These are phyloP conservation scores for Pomatostomus ruficeps DNA, from an alignment of 2,113 vertebrate species.

Conservation along the genomic window DNA sequence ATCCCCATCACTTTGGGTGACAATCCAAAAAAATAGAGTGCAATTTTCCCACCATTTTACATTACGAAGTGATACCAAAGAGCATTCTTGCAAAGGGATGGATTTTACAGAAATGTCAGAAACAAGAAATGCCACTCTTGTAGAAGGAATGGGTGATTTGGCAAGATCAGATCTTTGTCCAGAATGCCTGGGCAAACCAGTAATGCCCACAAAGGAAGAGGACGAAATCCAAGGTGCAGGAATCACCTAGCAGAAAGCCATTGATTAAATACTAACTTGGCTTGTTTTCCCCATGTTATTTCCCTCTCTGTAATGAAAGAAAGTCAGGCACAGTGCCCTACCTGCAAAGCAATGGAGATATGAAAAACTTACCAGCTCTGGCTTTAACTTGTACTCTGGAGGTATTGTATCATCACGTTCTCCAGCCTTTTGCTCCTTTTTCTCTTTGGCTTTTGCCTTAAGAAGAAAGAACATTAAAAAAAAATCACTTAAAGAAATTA, in stretches of 20 bases:
- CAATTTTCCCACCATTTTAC: not conserved
- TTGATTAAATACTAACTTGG: not conserved
- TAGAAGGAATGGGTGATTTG: not conserved
- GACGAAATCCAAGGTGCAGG: not conserved
- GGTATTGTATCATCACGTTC: constrained; percentile 68
- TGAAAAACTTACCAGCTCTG: constrained; percentile 43
- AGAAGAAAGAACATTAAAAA: not conserved
- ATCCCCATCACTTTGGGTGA: not conserved
- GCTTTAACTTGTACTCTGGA: constrained; percentile 61
- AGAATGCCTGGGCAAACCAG: not conserved
- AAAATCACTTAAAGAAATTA: not conserved
- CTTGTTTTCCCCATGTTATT: not conserved
- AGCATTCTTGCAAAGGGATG: not conserved
- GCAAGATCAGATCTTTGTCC: not conserved
- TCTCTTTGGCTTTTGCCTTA: constrained; percentile 74
- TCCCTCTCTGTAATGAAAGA: not conserved
- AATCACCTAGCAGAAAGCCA: not conserved
- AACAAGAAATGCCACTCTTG: not conserved
- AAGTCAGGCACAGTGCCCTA: not conserved
- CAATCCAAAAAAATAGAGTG: not conserved
- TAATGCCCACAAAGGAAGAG: not conserved
- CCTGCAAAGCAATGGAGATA: not conserved
- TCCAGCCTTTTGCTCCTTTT: constrained; percentile 65
- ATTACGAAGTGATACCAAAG: not conserved
- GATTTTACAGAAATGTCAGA: not conserved